These are phyloP conservation scores for Macropodus opercularis DNA, from an alignment of 2,797 vertebrate species.

Conservation along the genomic window DNA sequence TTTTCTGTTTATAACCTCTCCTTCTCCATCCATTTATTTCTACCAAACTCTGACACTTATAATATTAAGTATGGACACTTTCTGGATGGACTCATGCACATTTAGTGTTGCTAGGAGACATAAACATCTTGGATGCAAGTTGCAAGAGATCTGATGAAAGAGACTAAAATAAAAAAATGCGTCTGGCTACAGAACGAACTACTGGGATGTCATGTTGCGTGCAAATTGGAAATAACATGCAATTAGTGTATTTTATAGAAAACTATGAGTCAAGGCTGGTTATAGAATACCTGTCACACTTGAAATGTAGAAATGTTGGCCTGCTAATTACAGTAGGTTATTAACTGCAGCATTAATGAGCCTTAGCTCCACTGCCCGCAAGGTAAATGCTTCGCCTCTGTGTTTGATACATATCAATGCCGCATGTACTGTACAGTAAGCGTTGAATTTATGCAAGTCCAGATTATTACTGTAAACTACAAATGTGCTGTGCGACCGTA, in stretches of 20 bases:
- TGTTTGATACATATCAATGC: too few species aligned
- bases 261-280: neutral
- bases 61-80: neutral
- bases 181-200: constrained; percentile 3
- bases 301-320: neutral
- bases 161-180: neutral
- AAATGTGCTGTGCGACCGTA: neutral
- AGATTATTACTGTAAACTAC: neutral
- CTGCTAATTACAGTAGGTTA: too few species aligned
- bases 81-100: constrained; percentile 1
- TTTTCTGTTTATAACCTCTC: constrained; percentile 9
- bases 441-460: too few species aligned
- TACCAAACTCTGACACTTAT: too few species aligned
- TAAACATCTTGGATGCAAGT: neutral
- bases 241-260: neutral
- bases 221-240: neutral
- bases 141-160: neutral
- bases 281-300: neutral
- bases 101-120: constrained; percentile 47
- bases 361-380: neutral
- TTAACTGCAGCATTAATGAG: too few species aligned
- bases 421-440: too few species aligned
- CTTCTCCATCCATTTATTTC: neutral
- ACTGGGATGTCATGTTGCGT: constrained; percentile 4
- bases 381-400: too few species aligned